Percentiles rank a stretch among this genome's conserved stretches.
Evolutionary conservation across 2,797 vertebrate species (phyloP).

Genomic region (Protosalanx chinensis): DNA sequence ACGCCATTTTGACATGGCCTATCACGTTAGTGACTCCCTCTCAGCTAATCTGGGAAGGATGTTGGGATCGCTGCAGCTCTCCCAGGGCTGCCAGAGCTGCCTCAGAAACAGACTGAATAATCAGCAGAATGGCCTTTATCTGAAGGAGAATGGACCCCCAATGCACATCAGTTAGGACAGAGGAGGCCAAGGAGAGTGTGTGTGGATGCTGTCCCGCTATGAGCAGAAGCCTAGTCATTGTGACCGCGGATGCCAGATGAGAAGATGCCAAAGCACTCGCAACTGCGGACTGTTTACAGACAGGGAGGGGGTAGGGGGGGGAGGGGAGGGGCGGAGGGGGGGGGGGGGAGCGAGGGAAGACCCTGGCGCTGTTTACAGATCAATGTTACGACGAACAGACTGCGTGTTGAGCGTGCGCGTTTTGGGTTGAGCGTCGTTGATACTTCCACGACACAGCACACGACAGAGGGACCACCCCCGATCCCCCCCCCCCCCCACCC

Average conservation of each 20-base stretch:
- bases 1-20: conserved; percentile 52
- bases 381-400: not conserved
- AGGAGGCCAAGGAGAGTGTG: conserved; percentile 63
- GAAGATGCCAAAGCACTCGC: conserved; percentile 69
- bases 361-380: not conserved
- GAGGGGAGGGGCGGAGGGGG: conserved; percentile 43
- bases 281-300: conserved; percentile 69
- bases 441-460: conserved; percentile 46
- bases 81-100: conserved; percentile 58
- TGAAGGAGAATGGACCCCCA: conserved; percentile 69
- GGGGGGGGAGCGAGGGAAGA: not conserved
- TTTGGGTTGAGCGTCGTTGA: not conserved
- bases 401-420: not conserved
- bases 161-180: conserved; percentile 68
- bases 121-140: conserved; percentile 69
- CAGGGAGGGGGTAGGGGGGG: conserved; percentile 42
- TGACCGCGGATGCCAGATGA: conserved; percentile 63
- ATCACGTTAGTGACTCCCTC: conserved; percentile 36
- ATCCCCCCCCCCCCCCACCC: conserved; percentile 27
- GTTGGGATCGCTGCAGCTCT: conserved; percentile 57
- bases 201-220: conserved; percentile 67
- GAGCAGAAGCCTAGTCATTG: conserved; percentile 66
- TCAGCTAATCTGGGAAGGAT: conserved; percentile 62
- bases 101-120: conserved; percentile 74
- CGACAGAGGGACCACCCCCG: conserved; percentile 43